Evolutionary conservation across 1,140 invertebrate species (phyloP).

Genomic region (Drosophila subpulchrella): DNA sequence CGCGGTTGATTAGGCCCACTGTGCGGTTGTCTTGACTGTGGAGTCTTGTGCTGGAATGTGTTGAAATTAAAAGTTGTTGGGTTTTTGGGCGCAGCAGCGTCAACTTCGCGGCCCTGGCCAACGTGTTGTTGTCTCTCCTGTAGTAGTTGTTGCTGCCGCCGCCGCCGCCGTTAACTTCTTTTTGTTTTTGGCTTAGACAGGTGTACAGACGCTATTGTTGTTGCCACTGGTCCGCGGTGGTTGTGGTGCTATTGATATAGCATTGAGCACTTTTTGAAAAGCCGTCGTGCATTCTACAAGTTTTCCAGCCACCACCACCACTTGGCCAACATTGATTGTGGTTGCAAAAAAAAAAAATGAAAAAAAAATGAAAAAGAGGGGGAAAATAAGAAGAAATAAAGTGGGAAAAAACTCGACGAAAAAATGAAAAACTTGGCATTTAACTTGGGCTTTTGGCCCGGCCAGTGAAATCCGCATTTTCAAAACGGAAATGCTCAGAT

Average conservation of each 20-base stretch:
- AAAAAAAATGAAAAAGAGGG: not conserved
- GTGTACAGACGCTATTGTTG: conserved; percentile 57
- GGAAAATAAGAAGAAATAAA: not conserved
- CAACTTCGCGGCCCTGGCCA: conserved; percentile 58
- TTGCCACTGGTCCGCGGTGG: conserved; percentile 27
- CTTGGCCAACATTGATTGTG: conserved; percentile 46
- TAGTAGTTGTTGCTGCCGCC: not conserved
- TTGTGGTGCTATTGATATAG: conserved; percentile 69
- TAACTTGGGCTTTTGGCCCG: conserved; percentile 32
- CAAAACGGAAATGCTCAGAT: conserved; percentile 77
- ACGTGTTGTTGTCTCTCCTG: conserved; percentile 43
- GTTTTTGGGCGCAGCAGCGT: conserved; percentile 73
- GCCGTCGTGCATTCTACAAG: conserved; percentile 79
- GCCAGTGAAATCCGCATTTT: conserved; percentile 53
- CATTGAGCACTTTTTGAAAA: conserved; percentile 80
- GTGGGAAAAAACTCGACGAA: conserved; percentile 18
- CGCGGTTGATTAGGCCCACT: conserved; percentile 4
- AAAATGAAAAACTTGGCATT: conserved; percentile 74
- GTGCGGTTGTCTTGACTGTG: conserved; percentile 31
- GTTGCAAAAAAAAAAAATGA: conserved; percentile 26
- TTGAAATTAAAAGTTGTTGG: conserved; percentile 82
- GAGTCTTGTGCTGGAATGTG: conserved; percentile 72
- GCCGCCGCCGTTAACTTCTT: conserved; percentile 23
- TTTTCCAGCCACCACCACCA: conserved; percentile 58
- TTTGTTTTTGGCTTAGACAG: conserved; percentile 67